These are phyloP conservation scores for Pogonomyrmex californicus DNA, from an alignment of 1,140 invertebrate species.

Conservation along the genomic window DNA sequence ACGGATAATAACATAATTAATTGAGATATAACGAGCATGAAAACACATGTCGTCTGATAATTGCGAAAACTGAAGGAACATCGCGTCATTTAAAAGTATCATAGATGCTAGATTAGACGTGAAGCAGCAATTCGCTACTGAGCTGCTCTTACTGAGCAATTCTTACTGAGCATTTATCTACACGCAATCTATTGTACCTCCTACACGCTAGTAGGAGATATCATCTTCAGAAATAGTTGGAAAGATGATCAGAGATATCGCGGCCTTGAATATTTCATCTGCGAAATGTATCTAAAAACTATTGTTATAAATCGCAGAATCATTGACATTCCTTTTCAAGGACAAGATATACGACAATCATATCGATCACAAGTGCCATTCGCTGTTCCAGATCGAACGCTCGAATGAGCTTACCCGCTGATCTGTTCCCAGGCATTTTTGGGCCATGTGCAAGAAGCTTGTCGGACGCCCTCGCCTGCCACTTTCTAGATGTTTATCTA, in stretches of 20 bases:
- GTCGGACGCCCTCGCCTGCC: neutral
- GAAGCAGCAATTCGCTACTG: neutral
- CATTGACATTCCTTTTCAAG: constrained; percentile 21
- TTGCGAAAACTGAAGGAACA: neutral
- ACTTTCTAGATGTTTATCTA: constrained; percentile 15
- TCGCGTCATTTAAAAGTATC: neutral
- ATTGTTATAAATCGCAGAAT: neutral
- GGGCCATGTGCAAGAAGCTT: neutral
- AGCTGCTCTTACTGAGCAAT: neutral
- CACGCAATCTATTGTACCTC: neutral
- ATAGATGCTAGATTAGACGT: neutral
- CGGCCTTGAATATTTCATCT: neutral
- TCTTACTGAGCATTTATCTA: constrained; percentile 10
- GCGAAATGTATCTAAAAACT: neutral
- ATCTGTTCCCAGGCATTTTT: constrained; percentile 1
- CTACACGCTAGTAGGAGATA: neutral
- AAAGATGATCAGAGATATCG: neutral
- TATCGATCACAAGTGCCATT: constrained; percentile 7
- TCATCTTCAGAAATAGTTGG: neutral
- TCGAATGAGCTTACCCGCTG: neutral
- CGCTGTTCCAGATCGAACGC: constrained; percentile 7
- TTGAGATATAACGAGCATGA: constrained; percentile 13
- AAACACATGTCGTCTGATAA: constrained; percentile 5
- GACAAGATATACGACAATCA: constrained; percentile 17
- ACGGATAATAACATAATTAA: constrained; percentile 1